Conservation (phyloP, 2,113 vertebrate species). For the Anseranas semipalmata region DNA sequence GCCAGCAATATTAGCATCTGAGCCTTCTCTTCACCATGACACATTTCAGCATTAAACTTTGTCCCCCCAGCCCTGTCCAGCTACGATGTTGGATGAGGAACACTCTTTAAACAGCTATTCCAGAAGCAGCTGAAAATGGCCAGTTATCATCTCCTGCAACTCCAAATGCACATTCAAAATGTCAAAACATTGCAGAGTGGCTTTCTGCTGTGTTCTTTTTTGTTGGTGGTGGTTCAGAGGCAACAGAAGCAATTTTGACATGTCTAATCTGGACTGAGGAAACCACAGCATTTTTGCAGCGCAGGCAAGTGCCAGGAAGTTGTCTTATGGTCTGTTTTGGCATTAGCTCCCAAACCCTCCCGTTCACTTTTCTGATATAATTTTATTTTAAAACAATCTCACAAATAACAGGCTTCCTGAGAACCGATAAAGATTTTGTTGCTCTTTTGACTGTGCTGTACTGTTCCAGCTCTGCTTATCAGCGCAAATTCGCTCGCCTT, state of each 20-base stretch:
- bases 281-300: conserved; percentile 10
- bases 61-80: neutral
- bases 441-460: conserved; percentile 1
- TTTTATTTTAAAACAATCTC: conserved; percentile 41
- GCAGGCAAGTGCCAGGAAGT: neutral
- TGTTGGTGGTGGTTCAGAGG: neutral
- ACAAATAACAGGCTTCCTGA: conserved; percentile 50
- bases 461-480: conserved; percentile 24
- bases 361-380: neutral
- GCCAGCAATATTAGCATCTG: neutral
- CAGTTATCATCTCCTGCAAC: neutral
- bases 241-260: neutral
- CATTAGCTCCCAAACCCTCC: neutral
- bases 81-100: neutral
- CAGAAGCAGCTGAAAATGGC: neutral
- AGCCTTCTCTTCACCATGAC: neutral
- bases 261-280: neutral
- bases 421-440: conserved; percentile 40
- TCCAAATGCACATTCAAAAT: neutral
- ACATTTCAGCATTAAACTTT: neutral
- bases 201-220: neutral
- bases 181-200: neutral
- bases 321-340: neutral
- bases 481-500: conserved; percentile 41
- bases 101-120: neutral